Percentiles rank a stretch among this genome's conserved stretches.
These are phyloP conservation scores for Parazoanthus darwini DNA, from an alignment of 92 coral and sea anemone genomes.

Conservation along the genomic window DNA sequence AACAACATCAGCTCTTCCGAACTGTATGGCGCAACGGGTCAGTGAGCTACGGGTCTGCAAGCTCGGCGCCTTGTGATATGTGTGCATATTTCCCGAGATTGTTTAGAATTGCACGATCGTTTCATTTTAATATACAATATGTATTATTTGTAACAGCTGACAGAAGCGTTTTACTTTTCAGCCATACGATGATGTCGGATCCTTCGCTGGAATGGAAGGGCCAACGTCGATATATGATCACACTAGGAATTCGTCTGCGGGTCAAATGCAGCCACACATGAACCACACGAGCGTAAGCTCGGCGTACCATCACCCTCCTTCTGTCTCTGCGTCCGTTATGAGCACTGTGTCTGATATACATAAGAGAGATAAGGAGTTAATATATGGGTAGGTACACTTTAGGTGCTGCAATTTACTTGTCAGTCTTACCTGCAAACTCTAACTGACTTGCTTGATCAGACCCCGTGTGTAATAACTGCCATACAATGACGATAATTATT, in stretches of 20 bases:
- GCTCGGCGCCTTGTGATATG: conserved; percentile 56
- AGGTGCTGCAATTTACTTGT: conserved; percentile 76
- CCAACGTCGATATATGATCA: conserved; percentile 91
- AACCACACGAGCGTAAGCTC: conserved; percentile 89
- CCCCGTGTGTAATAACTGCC: conserved; percentile 43
- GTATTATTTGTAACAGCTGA: conserved; percentile 64
- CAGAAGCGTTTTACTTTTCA: conserved; percentile 68
- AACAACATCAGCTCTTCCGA: conserved; percentile 61
- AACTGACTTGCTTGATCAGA: conserved; percentile 58
- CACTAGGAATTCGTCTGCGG: conserved; percentile 60
- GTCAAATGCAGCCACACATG: conserved; percentile 87
- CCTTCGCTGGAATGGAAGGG: conserved; percentile 93
- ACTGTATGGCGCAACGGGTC: conserved; percentile 99
- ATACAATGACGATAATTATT: conserved; percentile 46
- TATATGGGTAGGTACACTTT: conserved; percentile 98
- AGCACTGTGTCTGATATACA: conserved; percentile 99
- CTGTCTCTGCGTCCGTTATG: conserved; percentile 90
- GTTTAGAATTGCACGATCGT: conserved; percentile 46
- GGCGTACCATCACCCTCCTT: conserved; percentile 93
- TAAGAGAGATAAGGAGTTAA: conserved; percentile 99
- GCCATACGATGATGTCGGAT: conserved; percentile 96
- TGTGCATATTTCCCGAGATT: conserved; percentile 54
- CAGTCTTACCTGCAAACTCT: conserved; percentile 67
- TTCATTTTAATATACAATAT: conserved; percentile 48
- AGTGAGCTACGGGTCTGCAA: conserved; percentile 71